phyloP scores from a whole-genome alignment of 2,888 invertebrate genomes.

The Acanthosoma haemorrhoidale region DNA sequence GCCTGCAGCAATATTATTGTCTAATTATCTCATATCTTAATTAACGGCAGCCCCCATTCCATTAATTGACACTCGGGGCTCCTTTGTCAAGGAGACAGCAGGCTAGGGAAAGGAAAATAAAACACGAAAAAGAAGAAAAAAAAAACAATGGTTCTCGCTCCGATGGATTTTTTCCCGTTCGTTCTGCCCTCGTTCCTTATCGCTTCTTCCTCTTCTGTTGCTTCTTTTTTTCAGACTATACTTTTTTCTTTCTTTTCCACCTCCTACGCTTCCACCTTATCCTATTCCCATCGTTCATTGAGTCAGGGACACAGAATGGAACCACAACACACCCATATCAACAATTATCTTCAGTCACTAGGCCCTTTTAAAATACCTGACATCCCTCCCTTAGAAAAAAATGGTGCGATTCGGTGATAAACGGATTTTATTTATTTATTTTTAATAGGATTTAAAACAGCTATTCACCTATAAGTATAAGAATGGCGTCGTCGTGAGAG shows the following conservation, averaged over 20 bases:
- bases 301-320: constrained; percentile 12
- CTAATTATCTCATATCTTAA: constrained; percentile 5
- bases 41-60: neutral
- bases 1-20: neutral
- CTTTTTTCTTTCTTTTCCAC: neutral
- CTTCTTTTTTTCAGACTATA: neutral
- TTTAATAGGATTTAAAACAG: neutral
- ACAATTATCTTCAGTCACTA: constrained; percentile 3
- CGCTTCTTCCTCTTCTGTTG: constrained; percentile 10
- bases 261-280: constrained; percentile 2
- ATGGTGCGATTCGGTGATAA: neutral
- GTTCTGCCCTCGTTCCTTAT: constrained; percentile 10
- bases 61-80: constrained; percentile 5
- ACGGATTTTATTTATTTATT: neutral
- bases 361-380: constrained; percentile 10
- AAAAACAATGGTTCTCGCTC: constrained; percentile 8
- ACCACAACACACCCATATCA: constrained; percentile 1
- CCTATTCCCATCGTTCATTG: constrained; percentile 12
- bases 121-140: neutral
- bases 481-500: neutral
- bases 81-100: too few relatives aligned
- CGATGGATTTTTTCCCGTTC: constrained; percentile 10
- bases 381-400: neutral
- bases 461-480: neutral
- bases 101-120: neutral